phyloP scores from a whole-genome alignment of 2,113 vertebrate species.

The Bagarius yarrelli region DNA sequence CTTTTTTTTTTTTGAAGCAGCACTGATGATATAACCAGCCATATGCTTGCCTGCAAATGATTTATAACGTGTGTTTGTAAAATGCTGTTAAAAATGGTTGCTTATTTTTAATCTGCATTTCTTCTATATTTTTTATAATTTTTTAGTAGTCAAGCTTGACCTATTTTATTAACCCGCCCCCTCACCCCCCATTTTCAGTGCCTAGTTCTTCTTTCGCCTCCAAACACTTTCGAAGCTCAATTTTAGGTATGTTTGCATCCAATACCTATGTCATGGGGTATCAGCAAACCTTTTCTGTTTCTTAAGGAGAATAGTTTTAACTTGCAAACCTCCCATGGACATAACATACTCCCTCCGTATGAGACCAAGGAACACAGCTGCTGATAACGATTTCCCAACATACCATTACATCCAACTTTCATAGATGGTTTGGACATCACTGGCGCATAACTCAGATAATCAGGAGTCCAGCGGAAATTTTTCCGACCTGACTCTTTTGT shows the following conservation, averaged over 20 bases:
- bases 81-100: background rate
- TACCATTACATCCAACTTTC: conserved; percentile 11
- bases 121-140: background rate
- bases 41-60: background rate
- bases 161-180: background rate
- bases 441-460: conserved; percentile 42
- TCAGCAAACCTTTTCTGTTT: conserved; percentile 1
- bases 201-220: background rate
- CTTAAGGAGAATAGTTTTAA: conserved; percentile 20
- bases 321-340: conserved; percentile 9
- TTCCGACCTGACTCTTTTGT: conserved; percentile 30
- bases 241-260: background rate
- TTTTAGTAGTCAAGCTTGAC: background rate
- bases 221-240: background rate
- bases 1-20: background rate
- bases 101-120: background rate
- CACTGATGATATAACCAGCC: background rate
- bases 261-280: background rate
- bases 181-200: too few species aligned
- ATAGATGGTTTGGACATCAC: conserved; percentile 15
- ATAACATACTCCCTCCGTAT: conserved; percentile 23
- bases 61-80: background rate
- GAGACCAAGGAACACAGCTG: conserved; percentile 47
- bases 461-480: conserved; percentile 30
- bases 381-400: conserved; percentile 46